Evolutionary conservation across 1,140 invertebrate genomes (phyloP), one percentile per base, ranked within the genome.

Genomic region (Vanessa atalanta): DNA sequence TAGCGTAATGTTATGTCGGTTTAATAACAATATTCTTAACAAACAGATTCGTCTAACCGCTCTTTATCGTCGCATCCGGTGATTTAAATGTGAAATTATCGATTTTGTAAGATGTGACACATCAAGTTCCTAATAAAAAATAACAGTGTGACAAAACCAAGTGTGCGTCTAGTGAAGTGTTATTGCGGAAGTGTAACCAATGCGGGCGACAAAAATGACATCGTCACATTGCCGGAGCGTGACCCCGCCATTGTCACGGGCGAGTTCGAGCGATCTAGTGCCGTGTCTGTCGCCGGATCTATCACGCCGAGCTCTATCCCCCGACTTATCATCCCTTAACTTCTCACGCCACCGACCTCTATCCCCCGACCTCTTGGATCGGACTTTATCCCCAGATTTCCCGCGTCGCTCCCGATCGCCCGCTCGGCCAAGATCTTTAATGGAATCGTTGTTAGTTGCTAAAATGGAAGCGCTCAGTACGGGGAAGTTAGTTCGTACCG

Each of bases 391-490:
- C 16, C 83, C 83, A 76, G 91, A 93, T 68, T 85, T 91, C 70
- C 73, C 87, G 74, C 74, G 93, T 73, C 76, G 89, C 15, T 91
- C 87, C 6, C 83, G 91, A 2, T 93, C 91, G 5, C 94, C 94
- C 20, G 93, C 89, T 37, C 90, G 94, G 66, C 95, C 95, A 23
- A 94, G 95, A 77, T 95, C 95, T 37, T 90, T 97, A 8, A 97
- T 97, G 96, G 96, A 97, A 87, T 94, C 95, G 66, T 90, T 97
- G 61, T 90, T 97, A 53, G 95, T 96, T 23, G 96, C 95, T 4
- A 97, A 97, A 88, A 97, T 97, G 93, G 96, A 97, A 82, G 92
- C 93, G 26, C 77, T 93, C 16, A 94, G 91, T 51, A 91, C 89
- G 0, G 92, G 92, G 12, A 88, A 88, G 83, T 88, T 97, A 71